phyloP scores from a whole-genome alignment of 2,888 invertebrate genomes.

The Drosophila sordidula region DNA sequence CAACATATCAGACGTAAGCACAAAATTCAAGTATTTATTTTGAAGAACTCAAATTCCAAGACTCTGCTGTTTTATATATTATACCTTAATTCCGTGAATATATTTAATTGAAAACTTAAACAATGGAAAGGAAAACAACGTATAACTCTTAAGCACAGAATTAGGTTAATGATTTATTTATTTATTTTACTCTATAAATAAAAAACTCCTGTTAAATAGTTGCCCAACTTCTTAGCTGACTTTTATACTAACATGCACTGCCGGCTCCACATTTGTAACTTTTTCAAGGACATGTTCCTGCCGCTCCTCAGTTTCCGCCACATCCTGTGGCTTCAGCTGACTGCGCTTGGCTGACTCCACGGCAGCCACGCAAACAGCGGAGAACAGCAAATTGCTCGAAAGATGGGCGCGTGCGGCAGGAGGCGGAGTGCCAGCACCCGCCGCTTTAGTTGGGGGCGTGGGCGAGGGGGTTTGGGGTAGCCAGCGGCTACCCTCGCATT shows the following conservation, averaged over 20 bases:
- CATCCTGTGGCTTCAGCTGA: slow-evolving; percentile 39
- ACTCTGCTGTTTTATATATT: no score
- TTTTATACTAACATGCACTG: slow-evolving; percentile 72
- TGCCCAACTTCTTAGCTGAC: not conserved
- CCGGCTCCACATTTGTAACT: slow-evolving; percentile 7
- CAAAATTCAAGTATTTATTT: no score
- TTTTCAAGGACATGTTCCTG: slow-evolving; percentile 11
- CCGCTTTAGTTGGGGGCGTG: slow-evolving; percentile 29
- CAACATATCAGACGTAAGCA: no score
- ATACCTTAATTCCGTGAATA: no score
- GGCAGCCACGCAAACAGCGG: slow-evolving; percentile 76
- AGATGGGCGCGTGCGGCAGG: slow-evolving; percentile 61
- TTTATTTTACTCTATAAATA: not conserved
- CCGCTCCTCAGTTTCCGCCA: not conserved
- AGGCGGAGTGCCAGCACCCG: slow-evolving; percentile 24
- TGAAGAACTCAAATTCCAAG: no score
- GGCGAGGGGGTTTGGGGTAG: slow-evolving; percentile 58
- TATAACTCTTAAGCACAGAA: not conserved
- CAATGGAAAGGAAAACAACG: no score
- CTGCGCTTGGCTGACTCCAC: slow-evolving; percentile 64
- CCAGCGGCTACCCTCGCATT: slow-evolving; percentile 40
- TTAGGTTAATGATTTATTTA: not conserved
- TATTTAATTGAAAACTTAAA: no score
- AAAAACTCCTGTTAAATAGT: not conserved
- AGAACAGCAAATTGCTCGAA: slow-evolving; percentile 87